phyloP scores from a whole-genome alignment of 2,888 invertebrate genomes.

The Bombyx huttoni region DNA sequence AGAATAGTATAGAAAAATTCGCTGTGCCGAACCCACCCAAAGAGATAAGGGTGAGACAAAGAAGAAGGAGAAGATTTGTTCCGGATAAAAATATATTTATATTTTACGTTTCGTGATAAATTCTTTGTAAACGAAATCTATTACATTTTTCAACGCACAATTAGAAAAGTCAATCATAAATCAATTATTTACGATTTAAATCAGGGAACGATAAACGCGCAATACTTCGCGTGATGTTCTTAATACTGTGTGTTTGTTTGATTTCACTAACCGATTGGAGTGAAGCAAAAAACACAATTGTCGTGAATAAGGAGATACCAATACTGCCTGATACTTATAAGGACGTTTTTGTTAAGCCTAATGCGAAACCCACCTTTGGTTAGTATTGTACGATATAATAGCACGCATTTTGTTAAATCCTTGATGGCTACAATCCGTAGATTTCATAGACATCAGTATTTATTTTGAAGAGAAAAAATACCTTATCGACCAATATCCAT shows the following conservation, averaged over 20 bases:
- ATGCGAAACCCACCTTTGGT: constrained; percentile 23
- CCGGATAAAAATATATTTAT: too few species aligned
- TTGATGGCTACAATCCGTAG: neutral
- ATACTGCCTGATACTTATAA: constrained; percentile 14
- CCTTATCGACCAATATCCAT: too few species aligned
- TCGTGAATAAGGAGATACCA: neutral
- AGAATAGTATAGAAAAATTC: too few species aligned
- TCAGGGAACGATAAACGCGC: neutral
- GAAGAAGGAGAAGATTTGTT: too few species aligned
- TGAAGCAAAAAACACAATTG: neutral
- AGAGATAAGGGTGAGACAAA: too few species aligned
- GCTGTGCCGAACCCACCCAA: too few species aligned
- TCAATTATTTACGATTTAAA: neutral
- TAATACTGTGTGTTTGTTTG: neutral
- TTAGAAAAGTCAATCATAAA: neutral
- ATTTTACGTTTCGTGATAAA: too few species aligned
- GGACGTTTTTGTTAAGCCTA: constrained; percentile 24
- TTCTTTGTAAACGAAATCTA: neutral
- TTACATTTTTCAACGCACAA: neutral
- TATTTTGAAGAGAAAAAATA: too few species aligned
- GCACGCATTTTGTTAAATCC: neutral
- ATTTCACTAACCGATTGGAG: neutral
- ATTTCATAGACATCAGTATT: too few species aligned
- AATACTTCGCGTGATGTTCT: neutral
- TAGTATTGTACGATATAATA: constrained; percentile 9